Evolutionary conservation across 2,797 vertebrate genomes (phyloP).

Genomic region (Girardinus metallicus): DNA sequence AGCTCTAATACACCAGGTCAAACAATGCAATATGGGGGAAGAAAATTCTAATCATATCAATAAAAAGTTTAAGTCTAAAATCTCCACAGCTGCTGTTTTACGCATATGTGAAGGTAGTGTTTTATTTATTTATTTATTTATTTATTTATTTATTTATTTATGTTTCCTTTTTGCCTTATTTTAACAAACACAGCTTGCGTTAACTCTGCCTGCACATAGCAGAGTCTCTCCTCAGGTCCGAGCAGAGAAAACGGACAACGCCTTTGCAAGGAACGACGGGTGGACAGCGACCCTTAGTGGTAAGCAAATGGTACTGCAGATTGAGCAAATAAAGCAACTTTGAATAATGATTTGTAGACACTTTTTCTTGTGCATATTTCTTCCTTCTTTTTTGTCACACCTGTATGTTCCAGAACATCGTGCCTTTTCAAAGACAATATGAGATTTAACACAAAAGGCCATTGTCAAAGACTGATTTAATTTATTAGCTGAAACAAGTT

Average conservation of each 20-base stretch:
- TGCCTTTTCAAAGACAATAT: background rate
- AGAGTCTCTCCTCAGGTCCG: background rate
- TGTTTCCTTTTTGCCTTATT: no score
- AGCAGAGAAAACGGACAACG: constrained; percentile 24
- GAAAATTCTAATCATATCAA: background rate
- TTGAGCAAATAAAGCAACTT: background rate
- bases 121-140: no score
- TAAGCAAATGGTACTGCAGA: background rate
- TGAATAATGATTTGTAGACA: background rate
- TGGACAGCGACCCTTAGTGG: constrained; percentile 35
- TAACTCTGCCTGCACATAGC: background rate
- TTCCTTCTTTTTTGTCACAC: background rate
- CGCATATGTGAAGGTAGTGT: background rate
- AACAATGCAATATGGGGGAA: background rate
- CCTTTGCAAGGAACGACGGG: constrained; percentile 4
- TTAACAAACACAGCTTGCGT: background rate
- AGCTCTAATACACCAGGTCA: background rate
- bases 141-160: no score
- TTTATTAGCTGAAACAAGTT: background rate
- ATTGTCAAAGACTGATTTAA: background rate
- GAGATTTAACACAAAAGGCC: background rate
- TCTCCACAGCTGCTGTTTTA: constrained; percentile 16
- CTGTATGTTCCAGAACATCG: background rate
- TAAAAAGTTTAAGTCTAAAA: background rate
- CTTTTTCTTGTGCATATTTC: background rate